Evolutionary conservation across 2,113 vertebrate genomes (phyloP), one percentile per base, ranked within the genome.

Genomic region (Xenopus laevis): DNA sequence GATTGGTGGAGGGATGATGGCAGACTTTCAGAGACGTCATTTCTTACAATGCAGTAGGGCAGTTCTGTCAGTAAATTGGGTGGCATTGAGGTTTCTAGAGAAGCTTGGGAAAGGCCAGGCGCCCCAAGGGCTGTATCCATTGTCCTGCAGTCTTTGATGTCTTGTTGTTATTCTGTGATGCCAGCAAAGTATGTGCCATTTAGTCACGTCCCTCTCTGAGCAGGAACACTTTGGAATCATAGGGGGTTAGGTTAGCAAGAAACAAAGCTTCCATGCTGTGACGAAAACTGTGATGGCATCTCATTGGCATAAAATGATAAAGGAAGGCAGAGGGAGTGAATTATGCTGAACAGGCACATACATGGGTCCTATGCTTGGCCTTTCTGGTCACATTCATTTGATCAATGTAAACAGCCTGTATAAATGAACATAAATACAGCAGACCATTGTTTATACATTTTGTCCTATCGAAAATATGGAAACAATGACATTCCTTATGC

Each of bases 61-160:
- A 27, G 2, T 55, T 13, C 53, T 55, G 53, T 7, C 53, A 55
- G 53, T 55, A 55, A 55, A 55, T 52, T 75, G 58, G 73, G 57
- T 62, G 64, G 57, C 65, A 62, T n/a, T 50, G 11, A 68, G 59
- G 55, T 59, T 27, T 61, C 13, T 67, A 71, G 15, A 52, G 21
- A 9, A 46, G 33, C 18, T 45, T 55, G 20, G 13, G 20, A 50
- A 74, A 27, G 16, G n/a, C 40, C 4, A 16, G 74, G 60, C 74
- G 59, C 74, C 67, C 60, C 13, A 13, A 12, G 33, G 47, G 13
- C 30, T 15, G 47, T 18, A 30, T 20, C 65, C 20, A 64, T 77
- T 69, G 66, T 70, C 59, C 21, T 3, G 27, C 7, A 20, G n/a
- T 50, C 65, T 77, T 70, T 77, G 74, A 77, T 77, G 59, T 57